Evolutionary conservation across 1,140 invertebrate genomes (phyloP), one percentile per base, ranked within the genome.

Genomic region (Zaprionus gabonicus): DNA sequence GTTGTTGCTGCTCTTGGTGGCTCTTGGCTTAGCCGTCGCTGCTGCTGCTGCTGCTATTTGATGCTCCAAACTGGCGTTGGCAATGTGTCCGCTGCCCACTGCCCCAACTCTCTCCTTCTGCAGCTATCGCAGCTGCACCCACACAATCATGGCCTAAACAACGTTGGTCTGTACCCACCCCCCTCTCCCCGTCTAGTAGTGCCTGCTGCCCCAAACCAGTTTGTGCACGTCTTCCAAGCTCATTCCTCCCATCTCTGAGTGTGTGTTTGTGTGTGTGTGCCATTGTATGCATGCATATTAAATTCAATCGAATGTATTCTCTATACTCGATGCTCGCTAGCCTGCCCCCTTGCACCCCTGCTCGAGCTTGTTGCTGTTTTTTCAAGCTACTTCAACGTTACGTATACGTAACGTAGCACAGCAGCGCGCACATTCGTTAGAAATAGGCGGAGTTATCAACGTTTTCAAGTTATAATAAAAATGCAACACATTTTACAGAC

Each of bases 391-490:
- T 67, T 77, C 74, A 63, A 74, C 77, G 76, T 75, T 75, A 81
- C 79, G 82, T 86, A 85, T 78, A 75, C 79, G 83, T 82, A 74
- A 71, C 56, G 69, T 73, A 65, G 63, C 38, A 56, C 57, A 49
- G 60, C 46, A 62, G 44, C 34, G 23, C 68, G 76, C 70, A 81
- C 68, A 83, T 88, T 84, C 84, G 84, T 88, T 91, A 82, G 81
- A 91, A 91, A 91, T 91, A 91, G 88, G 88, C 88, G 88, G 88
- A 91, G 88, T 91, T 91, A 91, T 91, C 88, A 91, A 91, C 88
- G 88, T 91, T 91, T 91, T 88, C 88, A 91, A 91, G 88, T 91
- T 88, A 91, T 91, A 88, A 91, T 88, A 91, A 91, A 91, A 91
- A 91, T 91, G 87, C 87, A 91, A 91, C 80, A 91, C 87, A 90